phyloP scores from a whole-genome alignment of 2,113 vertebrate genomes.

The Daubentonia madagascariensis region DNA sequence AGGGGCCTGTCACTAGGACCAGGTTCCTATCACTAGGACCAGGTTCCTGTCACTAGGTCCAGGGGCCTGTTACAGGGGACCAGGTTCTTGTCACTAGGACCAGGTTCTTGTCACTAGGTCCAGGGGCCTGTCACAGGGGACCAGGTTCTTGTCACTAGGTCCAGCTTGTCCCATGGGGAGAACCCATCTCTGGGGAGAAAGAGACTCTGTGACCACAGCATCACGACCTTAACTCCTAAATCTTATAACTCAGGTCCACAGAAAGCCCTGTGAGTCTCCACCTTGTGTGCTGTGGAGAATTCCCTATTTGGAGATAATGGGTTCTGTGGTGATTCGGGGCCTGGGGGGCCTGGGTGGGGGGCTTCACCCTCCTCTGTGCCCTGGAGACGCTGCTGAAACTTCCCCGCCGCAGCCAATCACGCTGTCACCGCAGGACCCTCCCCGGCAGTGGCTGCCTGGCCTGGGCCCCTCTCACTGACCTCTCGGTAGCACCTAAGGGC shows the following conservation, averaged over 20 bases:
- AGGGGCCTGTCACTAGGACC: background rate
- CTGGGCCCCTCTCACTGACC: background rate
- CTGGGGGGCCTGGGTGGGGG: background rate
- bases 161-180: background rate
- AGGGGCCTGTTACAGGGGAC: too few species aligned
- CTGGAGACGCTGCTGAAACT: background rate
- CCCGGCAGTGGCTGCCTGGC: too few species aligned
- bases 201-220: accelerated
- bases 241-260: background rate
- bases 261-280: background rate
- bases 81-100: background rate
- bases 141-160: background rate
- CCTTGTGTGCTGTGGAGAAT: background rate
- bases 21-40: background rate
- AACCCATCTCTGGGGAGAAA: background rate
- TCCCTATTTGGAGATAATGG: background rate
- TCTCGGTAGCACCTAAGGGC: background rate
- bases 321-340: background rate
- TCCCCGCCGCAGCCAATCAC: background rate
- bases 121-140: background rate
- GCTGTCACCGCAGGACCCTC: background rate
- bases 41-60: too few species aligned
- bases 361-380: background rate
- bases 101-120: too few species aligned
- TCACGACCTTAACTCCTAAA: too few species aligned